Base-by-base conservation (phyloP, 1,140 invertebrate genomes). In the Drosophila simulans region DNA sequence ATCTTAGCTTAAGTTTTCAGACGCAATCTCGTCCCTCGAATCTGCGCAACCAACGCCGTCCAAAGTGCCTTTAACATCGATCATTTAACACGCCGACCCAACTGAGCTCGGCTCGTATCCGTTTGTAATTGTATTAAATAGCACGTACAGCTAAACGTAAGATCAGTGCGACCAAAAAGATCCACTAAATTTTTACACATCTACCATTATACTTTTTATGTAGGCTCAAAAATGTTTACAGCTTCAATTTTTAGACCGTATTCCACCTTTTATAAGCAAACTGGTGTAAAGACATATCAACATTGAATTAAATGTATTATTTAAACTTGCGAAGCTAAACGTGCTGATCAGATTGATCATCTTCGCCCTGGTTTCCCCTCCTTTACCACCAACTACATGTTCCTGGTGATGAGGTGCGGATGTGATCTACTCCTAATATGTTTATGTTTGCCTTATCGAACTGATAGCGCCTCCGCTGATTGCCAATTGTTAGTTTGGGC, bases 401-500 rank as follows among this genome's bases (percentile, higher is more conserved):
- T 42, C 7, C 27, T 25, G 11, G 2, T 70, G 34, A 40, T 43
- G 25, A 70, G 39, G 13, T 45, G 2, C 54, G 13, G 51, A n/a
- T 46, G 4, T 68, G 13, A 48, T 73, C 43, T 49, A 7, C n/a
- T 31, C 27, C 57, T 74, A 74, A 74, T 74, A 64, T 63, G 71
- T 35, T 43, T 63, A 37, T 73, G 57, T 74, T 43, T 42, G 22
- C 22, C 58, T 74, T 74, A 74, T 74, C 51, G 27, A 27, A 43
- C 77, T 75, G 77, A 79, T 79, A 79, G 52, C 48, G 48, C n/a
- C 55, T 5, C 11, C 43, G 54, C 52, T 68, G 70, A 80, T 79
- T 79, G 77, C 69, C 59, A 80, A 80, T 68, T 79, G 77, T 55
- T 53, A 64, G 45, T 40, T 52, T 39, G 42, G 52, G n/a, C 56